A percentile compares a stretch with the other conserved stretches of the same genome.
phyloP scores from a whole-genome alignment of 2,113 vertebrate species.

The Pelodiscus sinensis region DNA sequence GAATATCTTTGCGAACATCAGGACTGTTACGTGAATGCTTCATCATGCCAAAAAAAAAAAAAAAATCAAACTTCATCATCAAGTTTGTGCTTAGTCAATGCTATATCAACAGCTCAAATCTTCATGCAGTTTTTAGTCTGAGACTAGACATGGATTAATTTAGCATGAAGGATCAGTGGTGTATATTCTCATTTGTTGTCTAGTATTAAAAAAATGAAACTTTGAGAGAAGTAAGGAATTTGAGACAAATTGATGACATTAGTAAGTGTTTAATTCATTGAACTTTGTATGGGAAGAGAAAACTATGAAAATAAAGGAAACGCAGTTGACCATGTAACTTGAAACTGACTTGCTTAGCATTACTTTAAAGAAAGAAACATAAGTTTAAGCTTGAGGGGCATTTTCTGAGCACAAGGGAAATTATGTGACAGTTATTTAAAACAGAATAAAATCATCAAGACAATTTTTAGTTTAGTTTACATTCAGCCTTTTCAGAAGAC shows the following conservation, averaged over 20 bases:
- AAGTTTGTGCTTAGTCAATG: neutral
- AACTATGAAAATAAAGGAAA: constrained; percentile 26
- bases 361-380: constrained; percentile 14
- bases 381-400: constrained; percentile 39
- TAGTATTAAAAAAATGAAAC: neutral
- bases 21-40: neutral
- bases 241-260: constrained; percentile 25
- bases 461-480: constrained; percentile 74
- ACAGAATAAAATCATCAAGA: constrained; percentile 65
- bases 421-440: constrained; percentile 73
- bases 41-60: neutral
- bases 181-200: constrained; percentile 1
- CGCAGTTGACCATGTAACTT: constrained; percentile 14
- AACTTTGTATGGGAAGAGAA: neutral
- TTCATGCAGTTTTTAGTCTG: neutral
- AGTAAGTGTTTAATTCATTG: constrained; percentile 34
- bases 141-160: neutral
- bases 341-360: constrained; percentile 34
- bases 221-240: neutral
- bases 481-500: constrained; percentile 72
- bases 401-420: constrained; percentile 63
- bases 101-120: neutral
- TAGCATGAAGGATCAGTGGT: neutral
- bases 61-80: neutral
- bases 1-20: neutral